Base-by-base conservation (phyloP, 2,888 invertebrate genomes). In the Meteorus cinctellus region DNA sequence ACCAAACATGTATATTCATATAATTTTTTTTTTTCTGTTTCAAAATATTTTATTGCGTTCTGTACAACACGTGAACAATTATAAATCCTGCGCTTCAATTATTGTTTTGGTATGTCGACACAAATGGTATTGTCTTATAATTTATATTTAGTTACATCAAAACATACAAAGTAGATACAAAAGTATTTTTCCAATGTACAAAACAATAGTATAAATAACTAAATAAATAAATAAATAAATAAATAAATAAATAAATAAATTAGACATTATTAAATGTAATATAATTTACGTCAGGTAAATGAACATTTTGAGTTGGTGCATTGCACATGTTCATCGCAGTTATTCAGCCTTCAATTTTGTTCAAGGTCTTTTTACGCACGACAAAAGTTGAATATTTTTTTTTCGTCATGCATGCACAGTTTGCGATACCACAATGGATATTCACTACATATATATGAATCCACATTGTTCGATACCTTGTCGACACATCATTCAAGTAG, bases 271-370 rank as follows among this genome's bases (percentile, higher is more conserved):
- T 2, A 41, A 8, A 41, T 19, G 19, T 16, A n/a, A n/a, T 48
- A 19, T 24, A 2, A 19, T 55, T n/a, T 12, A 41, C 41, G 19
- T 19, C 24, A 19, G 55, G 19, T 55, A 55, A 19, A 55, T 55
- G 48, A 14, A 48, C 48, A 48, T n/a, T n/a, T n/a, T 19, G 19
- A 55, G 4, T 19, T 55, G 8, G n/a, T 55, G 2, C 19, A 4
- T 19, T 55, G 55, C 55, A 19, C 55, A 55, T 55, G 55, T 55
- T 55, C 55, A 55, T 55, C 24, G 55, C 10, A 19, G 55, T 55
- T 55, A 55, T 19, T 55, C 55, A 55, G 55, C 55, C 55, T 55
- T 55, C 55, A 55, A n/a, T 55, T 55, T 55, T 19, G 55, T 6
- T 6, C 55, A 55, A 55, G 55, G 55, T 55, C 55, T 55, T 19